Base-by-base conservation (phyloP, 1,140 invertebrate species). In the Drosophila bifasciata region DNA sequence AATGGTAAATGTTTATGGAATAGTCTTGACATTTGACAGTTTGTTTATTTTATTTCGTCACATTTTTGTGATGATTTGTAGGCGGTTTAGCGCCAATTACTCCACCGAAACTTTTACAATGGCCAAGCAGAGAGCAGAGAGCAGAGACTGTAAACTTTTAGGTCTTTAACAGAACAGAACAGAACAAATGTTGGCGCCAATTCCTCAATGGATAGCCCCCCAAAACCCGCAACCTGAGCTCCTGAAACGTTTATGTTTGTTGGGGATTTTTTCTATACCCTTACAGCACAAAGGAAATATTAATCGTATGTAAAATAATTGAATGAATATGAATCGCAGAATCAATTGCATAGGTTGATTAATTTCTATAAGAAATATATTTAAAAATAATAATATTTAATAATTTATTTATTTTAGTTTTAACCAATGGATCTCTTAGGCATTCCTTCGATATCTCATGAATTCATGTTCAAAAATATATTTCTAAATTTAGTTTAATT, bases 21-120 rank as follows among this genome's bases (percentile, higher is more conserved):
- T 60, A 52, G 81, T 81, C 81, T 86, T 86, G 81, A 86, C 81
- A 86, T 86, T 86, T 86, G 81, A 71, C 81, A 86, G 81, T 78
- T 78, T 86, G 81, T 86, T 86, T 86, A 86, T 86, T 86, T 77
- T 86, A 86, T 86, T 86, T 86, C 74, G 81, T 86, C 81, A 86
- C 81, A 86, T 86, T 86, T 76, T 77, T 85, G 69, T 81, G 74
- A 86, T 86, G 83, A 86, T 85, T 85, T 86, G 81, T 86, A 80
- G 83, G 81, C 83, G 81, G 77, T 86, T 85, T 86, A 86, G 81
- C 81, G 81, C 81, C 77, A 85, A 86, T 85, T 86, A 81, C 81
- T 86, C 63, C 76, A 75, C 73, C 49, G 23, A 77, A 36, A 76
- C 71, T 86, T 85, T 84, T 86, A 79, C 71, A 49, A 64, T 76